Conservation (phyloP, 2,888 invertebrate genomes). For the Formica aserva region DNA sequence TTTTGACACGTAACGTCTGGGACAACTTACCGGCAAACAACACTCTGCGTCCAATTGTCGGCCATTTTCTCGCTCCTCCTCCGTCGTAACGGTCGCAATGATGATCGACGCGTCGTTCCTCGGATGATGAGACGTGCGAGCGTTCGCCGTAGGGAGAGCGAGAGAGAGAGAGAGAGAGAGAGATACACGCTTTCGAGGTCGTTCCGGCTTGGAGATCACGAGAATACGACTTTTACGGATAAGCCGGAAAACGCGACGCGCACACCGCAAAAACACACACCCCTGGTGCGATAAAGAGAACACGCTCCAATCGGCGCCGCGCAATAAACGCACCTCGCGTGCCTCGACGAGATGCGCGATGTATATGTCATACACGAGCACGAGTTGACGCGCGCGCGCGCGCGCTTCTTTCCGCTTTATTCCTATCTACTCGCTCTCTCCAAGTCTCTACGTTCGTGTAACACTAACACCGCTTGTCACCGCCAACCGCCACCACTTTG, state of each 20-base stretch:
- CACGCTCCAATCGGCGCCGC: constrained; percentile 1
- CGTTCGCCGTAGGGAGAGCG: not conserved
- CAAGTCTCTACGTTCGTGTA: not conserved
- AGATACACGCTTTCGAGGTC: not conserved
- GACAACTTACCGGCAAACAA: constrained; percentile 83
- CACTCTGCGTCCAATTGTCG: constrained; percentile 83
- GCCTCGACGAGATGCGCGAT: not conserved
- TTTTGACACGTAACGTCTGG: not conserved
- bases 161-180: not conserved
- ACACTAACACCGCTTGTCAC: not conserved
- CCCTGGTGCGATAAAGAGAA: not conserved
- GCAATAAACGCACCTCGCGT: not conserved
- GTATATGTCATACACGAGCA: not conserved
- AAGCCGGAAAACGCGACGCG: not conserved
- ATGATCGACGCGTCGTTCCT: constrained; percentile 73
- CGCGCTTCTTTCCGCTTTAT: not conserved
- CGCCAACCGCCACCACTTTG: not conserved
- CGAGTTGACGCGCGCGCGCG: not conserved
- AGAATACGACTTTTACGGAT: not conserved
- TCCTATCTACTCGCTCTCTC: not conserved
- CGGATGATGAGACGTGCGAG: constrained; percentile 54
- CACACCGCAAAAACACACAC: not conserved
- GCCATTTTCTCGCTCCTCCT: constrained; percentile 83
- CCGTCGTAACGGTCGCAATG: constrained; percentile 73
- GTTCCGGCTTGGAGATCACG: not conserved